Conservation (phyloP, 2,888 invertebrate genomes). For the Gonocerus acuteangulatus region DNA sequence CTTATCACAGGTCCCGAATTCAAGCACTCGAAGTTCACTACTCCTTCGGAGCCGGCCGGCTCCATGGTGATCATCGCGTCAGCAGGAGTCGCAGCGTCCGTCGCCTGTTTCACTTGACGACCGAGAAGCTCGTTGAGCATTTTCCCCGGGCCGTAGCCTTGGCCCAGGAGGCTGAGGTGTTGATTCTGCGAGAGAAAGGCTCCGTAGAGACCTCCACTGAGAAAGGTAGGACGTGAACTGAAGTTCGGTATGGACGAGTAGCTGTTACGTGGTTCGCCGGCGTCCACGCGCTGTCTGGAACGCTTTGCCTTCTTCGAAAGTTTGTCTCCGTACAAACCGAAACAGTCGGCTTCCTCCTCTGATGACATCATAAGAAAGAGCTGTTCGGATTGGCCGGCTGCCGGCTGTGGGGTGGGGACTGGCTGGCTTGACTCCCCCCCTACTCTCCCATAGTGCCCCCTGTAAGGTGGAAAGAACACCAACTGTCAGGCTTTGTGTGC, state of each 20-base stretch:
- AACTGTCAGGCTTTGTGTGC: constrained; percentile 39
- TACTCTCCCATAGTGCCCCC: constrained; percentile 39
- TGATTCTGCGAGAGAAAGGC: constrained; percentile 69
- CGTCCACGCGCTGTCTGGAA: constrained; percentile 92
- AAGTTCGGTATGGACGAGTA: constrained; percentile 74
- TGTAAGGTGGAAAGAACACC: constrained; percentile 39
- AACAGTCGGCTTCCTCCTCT: constrained; percentile 90
- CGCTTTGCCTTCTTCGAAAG: constrained; percentile 88
- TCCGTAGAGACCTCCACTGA: constrained; percentile 80
- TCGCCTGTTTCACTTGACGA: constrained; percentile 64
- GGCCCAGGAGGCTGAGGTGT: constrained; percentile 71
- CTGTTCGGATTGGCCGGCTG: constrained; percentile 74
- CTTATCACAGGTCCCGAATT: constrained; percentile 40
- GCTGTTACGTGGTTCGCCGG: constrained; percentile 89
- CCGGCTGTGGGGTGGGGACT: constrained; percentile 35
- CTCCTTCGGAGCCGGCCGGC: constrained; percentile 43
- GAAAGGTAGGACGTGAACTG: constrained; percentile 70
- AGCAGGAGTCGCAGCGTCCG: constrained; percentile 51
- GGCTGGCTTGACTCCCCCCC: constrained; percentile 34
- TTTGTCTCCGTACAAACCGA: constrained; percentile 88
- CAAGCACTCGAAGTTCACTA: constrained; percentile 39
- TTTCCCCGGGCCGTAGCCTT: constrained; percentile 74
- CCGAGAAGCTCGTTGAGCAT: constrained; percentile 86
- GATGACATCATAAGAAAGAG: constrained; percentile 89
- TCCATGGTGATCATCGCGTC: constrained; percentile 48